Conservation (phyloP, 2,113 vertebrate genomes). For the rat (Rattus norvegicus) region DNA sequence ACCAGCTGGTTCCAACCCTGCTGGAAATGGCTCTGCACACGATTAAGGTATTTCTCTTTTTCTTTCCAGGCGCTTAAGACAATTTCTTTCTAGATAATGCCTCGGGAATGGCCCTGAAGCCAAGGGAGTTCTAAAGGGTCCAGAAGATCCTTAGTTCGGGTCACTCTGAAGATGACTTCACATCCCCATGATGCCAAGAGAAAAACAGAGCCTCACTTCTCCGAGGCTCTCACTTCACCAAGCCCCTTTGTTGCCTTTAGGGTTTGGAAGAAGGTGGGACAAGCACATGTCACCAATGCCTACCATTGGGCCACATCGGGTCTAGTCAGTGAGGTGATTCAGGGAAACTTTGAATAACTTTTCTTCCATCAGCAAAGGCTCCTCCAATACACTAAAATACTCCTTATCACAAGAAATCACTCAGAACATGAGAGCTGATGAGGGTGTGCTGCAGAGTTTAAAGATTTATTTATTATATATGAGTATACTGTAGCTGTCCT, state of each 20-base stretch:
- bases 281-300: not conserved
- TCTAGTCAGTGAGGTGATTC: not conserved
- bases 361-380: not conserved
- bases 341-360: slow-evolving; percentile 17
- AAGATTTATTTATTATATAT: too few relatives aligned
- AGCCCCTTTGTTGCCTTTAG: not conserved
- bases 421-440: slow-evolving; percentile 5
- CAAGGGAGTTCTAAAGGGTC: not conserved
- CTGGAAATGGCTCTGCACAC: slow-evolving; percentile 40
- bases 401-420: not conserved
- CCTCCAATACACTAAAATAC: not conserved
- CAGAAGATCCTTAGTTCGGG: not conserved
- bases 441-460: not conserved
- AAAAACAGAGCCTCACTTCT: not conserved
- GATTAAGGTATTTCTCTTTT: not conserved
- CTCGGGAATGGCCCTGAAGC: slow-evolving; percentile 30
- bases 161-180: not conserved
- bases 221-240: too few relatives aligned
- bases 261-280: not conserved
- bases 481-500: too few relatives aligned
- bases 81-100: slow-evolving; percentile 51
- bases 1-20: slow-evolving; percentile 2
- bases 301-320: too few relatives aligned
- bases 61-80: not conserved
- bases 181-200: not conserved